Evolutionary conservation across 2,113 vertebrate genomes (phyloP).

Genomic region (Porphyrio hochstetteri): DNA sequence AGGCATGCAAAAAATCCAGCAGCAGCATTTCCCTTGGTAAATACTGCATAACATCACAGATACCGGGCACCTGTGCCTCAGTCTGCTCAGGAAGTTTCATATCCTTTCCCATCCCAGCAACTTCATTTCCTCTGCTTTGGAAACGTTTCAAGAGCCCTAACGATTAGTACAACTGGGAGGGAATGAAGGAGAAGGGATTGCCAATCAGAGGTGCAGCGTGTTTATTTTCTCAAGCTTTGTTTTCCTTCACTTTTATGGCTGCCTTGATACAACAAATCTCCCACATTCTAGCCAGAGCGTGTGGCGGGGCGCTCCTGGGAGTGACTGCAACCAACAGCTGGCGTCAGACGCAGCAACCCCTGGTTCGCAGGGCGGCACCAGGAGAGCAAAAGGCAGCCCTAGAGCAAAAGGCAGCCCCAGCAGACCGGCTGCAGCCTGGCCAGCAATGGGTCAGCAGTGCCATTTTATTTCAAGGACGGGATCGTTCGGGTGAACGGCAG

Average conservation of each 20-base stretch:
- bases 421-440: fast-evolving
- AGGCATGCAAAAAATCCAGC: constrained; percentile 65
- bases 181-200: background rate
- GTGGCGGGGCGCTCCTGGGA: constrained; percentile 50
- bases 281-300: constrained; percentile 55
- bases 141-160: constrained; percentile 77
- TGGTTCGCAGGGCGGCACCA: background rate
- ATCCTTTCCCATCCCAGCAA: constrained; percentile 83
- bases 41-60: constrained; percentile 79
- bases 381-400: background rate
- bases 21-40: constrained; percentile 71
- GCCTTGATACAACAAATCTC: constrained; percentile 67
- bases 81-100: constrained; percentile 87
- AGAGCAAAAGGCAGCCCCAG: background rate
- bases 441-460: background rate
- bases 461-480: background rate
- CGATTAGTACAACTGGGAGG: constrained; percentile 58
- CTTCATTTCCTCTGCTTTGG: constrained; percentile 78
- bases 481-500: background rate
- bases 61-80: constrained; percentile 81
- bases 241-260: constrained; percentile 64
- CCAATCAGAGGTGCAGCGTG: constrained; percentile 63
- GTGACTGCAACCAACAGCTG: constrained; percentile 29
- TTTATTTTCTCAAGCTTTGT: constrained; percentile 63
- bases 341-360: background rate